Percentiles rank a stretch among this genome's conserved stretches.
Evolutionary conservation across 2,888 invertebrate genomes (phyloP).

Genomic region (Apamea sordens): DNA sequence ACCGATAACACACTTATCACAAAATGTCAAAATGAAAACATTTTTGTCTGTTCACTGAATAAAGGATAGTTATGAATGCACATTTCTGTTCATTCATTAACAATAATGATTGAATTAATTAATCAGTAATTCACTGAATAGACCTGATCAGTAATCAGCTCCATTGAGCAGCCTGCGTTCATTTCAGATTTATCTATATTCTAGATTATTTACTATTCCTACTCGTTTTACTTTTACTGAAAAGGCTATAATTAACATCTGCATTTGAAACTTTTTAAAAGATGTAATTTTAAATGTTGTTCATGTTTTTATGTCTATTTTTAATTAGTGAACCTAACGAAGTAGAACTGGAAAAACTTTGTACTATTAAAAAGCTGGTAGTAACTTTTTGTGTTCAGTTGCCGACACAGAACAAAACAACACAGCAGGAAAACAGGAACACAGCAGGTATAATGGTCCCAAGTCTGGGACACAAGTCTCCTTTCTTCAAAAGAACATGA

Average conservation of each 20-base stretch:
- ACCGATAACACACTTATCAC: background rate
- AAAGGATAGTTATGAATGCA: constrained; percentile 29
- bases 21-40: constrained; percentile 9
- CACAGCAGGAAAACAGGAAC: too few species aligned
- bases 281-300: background rate
- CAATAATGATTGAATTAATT: constrained; percentile 30
- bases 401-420: too few species aligned
- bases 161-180: constrained; percentile 33
- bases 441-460: background rate
- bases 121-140: constrained; percentile 41
- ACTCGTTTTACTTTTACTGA: constrained; percentile 13
- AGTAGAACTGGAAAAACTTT: background rate
- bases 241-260: constrained; percentile 28
- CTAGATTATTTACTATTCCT: constrained; percentile 1
- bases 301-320: constrained; percentile 1
- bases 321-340: constrained; percentile 4
- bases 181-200: constrained; percentile 12
- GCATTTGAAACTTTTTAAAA: constrained; percentile 4
- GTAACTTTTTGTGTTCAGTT: background rate
- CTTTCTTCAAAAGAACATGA: too few species aligned
- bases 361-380: background rate
- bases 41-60: constrained; percentile 34
- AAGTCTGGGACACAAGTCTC: background rate
- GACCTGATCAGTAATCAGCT: constrained; percentile 48
- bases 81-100: constrained; percentile 31